Evolutionary conservation across 30 jellyfish, hydroid and myxozoan genomes (phyloP).

Genomic region (Nemopilema nomurai): DNA sequence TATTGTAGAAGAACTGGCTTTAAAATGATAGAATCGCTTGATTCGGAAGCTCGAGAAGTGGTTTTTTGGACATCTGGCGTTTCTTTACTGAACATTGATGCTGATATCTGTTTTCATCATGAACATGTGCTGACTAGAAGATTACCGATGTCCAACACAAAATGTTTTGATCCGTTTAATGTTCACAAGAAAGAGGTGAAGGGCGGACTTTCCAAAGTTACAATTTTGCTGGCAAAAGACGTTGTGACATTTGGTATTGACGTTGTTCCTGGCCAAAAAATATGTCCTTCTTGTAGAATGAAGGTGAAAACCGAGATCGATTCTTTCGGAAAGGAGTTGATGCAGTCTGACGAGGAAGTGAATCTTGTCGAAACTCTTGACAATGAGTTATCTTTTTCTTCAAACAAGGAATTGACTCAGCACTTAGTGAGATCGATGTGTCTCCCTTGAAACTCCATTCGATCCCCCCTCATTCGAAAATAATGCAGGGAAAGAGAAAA

Average conservation of each 20-base stretch:
- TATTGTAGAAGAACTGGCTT: background rate
- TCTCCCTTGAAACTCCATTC: background rate
- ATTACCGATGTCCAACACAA: background rate
- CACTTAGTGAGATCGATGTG: background rate
- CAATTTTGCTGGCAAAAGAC: constrained; percentile 1
- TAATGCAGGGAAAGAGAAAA: background rate
- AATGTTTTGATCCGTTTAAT: constrained; percentile 5
- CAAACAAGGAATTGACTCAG: background rate
- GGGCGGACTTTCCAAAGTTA: background rate
- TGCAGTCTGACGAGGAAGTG: background rate
- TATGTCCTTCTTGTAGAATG: constrained; percentile 9
- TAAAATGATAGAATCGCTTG: background rate
- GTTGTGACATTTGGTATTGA: background rate
- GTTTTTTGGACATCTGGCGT: background rate
- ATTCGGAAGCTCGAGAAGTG: background rate
- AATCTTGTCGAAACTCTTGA: background rate
- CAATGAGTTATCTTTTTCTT: background rate
- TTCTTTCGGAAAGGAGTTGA: background rate
- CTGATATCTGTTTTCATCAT: constrained; percentile 9
- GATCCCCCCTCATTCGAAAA: background rate
- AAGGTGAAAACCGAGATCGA: background rate
- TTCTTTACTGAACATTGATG: background rate
- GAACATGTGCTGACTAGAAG: background rate
- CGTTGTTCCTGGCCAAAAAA: background rate
- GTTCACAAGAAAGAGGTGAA: constrained; percentile 3